Percentiles rank a stretch among this genome's conserved stretches.
Evolutionary conservation across 2,113 vertebrate genomes (phyloP).

Genomic region (Micronisus gabar): DNA sequence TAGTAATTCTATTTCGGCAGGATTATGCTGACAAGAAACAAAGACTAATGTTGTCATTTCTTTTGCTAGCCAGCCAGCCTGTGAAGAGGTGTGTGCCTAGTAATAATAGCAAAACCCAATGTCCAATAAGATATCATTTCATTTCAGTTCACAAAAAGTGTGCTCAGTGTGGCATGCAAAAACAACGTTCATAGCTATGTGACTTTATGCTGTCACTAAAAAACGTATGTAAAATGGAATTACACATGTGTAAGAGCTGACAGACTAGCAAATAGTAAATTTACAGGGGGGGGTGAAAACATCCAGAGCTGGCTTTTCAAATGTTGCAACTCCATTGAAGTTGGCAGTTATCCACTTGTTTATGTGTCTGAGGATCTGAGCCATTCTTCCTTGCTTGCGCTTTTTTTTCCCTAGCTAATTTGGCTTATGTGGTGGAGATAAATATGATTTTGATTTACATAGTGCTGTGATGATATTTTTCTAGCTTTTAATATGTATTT

Average conservation of each 20-base stretch:
- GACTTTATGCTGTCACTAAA: background rate
- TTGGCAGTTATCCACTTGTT: background rate
- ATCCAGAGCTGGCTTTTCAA: background rate
- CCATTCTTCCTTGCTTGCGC: background rate
- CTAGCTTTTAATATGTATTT: background rate
- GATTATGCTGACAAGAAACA: background rate
- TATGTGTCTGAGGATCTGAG: background rate
- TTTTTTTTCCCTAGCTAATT: background rate
- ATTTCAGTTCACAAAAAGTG: background rate
- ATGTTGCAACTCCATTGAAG: background rate
- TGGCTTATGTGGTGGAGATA: background rate
- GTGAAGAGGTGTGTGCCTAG: background rate
- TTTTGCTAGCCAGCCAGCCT: background rate
- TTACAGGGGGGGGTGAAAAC: background rate
- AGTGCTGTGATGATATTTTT: background rate
- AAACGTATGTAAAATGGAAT: background rate
- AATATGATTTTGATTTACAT: background rate
- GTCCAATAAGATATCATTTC: background rate
- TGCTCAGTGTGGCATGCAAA: background rate
- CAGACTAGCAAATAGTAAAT: background rate
- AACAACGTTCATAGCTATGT: background rate
- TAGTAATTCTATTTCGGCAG: background rate
- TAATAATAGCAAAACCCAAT: background rate
- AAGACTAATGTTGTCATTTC: constrained; percentile 8
- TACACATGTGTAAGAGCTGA: background rate